Percentiles rank a stretch among this genome's conserved stretches.
These are phyloP conservation scores for Dromaius novaehollandiae DNA, from an alignment of 2,113 vertebrate genomes.

Conservation along the genomic window DNA sequence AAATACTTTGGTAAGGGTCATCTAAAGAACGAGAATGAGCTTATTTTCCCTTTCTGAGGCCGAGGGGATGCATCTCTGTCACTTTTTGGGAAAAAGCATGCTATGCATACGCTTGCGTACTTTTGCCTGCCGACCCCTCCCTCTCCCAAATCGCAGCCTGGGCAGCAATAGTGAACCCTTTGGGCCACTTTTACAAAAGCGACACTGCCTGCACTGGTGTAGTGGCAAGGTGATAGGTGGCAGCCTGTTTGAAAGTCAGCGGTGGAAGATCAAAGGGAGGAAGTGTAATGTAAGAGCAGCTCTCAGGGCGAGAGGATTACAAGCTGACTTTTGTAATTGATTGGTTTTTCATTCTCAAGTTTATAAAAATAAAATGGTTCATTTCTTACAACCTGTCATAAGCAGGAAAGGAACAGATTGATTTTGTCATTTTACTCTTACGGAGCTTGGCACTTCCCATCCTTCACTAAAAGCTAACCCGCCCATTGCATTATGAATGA, in stretches of 20 bases:
- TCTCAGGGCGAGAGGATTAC: not conserved
- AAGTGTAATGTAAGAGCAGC: not conserved
- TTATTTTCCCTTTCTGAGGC: too few relatives aligned
- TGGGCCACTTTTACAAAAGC: not conserved
- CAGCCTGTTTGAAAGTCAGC: not conserved
- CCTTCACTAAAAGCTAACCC: not conserved
- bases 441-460: not conserved
- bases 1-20: not conserved
- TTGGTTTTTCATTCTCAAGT: not conserved
- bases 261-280: not conserved
- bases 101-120: not conserved
- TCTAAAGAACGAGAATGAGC: not conserved
- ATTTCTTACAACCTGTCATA: not conserved
- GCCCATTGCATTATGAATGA: not conserved
- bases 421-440: not conserved
- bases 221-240: not conserved
- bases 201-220: rapidly evolving
- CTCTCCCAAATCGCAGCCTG: not conserved
- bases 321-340: not conserved
- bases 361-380: not conserved
- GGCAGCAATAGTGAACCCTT: not conserved
- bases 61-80: not conserved
- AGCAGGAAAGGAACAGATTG: too few relatives aligned
- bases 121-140: not conserved
- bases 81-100: not conserved